These are phyloP conservation scores for Halichoerus grypus DNA, from an alignment of 2,113 vertebrate species.

Conservation along the genomic window DNA sequence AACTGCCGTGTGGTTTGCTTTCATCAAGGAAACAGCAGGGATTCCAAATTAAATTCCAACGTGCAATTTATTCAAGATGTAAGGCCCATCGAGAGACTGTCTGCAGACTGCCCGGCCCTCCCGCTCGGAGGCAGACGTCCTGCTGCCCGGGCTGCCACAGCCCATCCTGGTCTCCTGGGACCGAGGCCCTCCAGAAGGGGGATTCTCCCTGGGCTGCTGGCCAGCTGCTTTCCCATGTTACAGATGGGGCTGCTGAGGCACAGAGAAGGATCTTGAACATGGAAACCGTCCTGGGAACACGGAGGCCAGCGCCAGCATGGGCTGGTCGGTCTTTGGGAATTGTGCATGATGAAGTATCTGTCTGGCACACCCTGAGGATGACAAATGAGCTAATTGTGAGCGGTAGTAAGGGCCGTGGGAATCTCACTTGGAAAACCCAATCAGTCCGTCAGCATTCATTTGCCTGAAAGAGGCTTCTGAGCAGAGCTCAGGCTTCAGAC, in stretches of 20 bases:
- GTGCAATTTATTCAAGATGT: slow-evolving; percentile 57
- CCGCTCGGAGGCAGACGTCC: not conserved
- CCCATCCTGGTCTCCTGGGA: not conserved
- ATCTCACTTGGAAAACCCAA: not conserved
- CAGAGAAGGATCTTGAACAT: not conserved
- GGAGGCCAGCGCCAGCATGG: too few relatives aligned
- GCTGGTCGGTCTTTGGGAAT: not conserved
- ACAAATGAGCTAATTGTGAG: not conserved
- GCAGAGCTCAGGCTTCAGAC: not conserved
- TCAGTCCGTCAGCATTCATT: not conserved
- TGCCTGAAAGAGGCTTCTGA: not conserved
- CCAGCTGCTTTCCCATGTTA: not conserved
- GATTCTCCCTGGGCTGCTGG: not conserved
- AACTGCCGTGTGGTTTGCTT: slow-evolving; percentile 67
- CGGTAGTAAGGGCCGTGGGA: not conserved
- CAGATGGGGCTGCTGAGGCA: not conserved
- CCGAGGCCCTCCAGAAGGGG: not conserved
- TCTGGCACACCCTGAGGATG: not conserved
- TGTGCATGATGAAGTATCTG: not conserved
- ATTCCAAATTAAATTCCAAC: slow-evolving; percentile 74
- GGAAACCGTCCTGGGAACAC: not conserved
- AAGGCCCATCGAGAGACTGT: slow-evolving; percentile 6
- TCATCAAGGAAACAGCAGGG: slow-evolving; percentile 77
- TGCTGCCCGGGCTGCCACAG: not conserved
- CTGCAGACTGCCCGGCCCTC: not conserved